phyloP scores from a whole-genome alignment of 2,113 vertebrate species.

The Tympanuchus pallidicinctus region DNA sequence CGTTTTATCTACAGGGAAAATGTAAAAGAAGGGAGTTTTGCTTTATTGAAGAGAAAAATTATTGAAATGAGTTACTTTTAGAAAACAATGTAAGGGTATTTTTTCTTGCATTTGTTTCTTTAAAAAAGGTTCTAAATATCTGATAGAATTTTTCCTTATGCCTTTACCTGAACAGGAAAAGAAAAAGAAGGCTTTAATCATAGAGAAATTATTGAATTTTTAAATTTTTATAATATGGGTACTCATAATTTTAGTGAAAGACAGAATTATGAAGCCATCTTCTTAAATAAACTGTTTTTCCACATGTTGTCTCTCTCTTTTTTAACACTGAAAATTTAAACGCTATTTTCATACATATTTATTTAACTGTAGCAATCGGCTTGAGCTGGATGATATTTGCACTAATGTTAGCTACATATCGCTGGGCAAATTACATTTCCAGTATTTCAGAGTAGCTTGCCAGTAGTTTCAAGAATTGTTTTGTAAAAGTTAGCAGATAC shows the following conservation, averaged over 20 bases:
- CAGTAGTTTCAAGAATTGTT: not conserved
- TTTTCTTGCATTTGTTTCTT: not conserved
- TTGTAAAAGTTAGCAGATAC: not conserved
- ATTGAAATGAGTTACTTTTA: not conserved
- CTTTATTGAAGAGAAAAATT: not conserved
- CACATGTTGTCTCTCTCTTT: not conserved
- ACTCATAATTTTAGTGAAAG: not conserved
- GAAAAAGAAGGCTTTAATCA: not conserved
- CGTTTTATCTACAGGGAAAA: not conserved
- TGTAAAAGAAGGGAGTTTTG: not conserved
- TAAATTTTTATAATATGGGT: not conserved
- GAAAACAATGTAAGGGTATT: not conserved
- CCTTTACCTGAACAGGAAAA: not conserved
- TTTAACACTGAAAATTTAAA: not conserved
- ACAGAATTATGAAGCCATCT: not conserved
- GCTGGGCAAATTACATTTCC: not conserved
- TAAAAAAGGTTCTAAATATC: not conserved
- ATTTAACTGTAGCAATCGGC: not conserved
- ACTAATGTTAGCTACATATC: not conserved
- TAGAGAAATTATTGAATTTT: not conserved
- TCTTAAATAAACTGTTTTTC: not conserved
- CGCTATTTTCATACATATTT: not conserved
- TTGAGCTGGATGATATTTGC: not conserved
- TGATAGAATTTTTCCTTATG: not conserved
- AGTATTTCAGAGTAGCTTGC: conserved; percentile 4